phyloP scores from a whole-genome alignment of 2,113 vertebrate species.

The Felis catus region DNA sequence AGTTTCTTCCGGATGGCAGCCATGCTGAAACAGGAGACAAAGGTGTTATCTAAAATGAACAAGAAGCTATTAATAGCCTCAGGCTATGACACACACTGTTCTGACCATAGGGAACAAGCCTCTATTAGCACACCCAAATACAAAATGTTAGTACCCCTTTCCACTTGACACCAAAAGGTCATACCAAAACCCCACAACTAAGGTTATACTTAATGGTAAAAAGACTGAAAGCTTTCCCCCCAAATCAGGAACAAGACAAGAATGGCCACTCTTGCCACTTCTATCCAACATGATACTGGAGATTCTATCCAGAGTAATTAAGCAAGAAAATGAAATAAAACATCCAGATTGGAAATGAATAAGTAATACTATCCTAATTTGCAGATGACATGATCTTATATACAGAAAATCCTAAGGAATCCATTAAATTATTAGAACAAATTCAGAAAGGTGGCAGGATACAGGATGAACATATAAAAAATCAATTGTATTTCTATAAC shows the following conservation, averaged over 20 bases:
- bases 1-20: slow-evolving; percentile 99
- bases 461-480: not conserved
- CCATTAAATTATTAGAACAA: not conserved
- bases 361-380: not conserved
- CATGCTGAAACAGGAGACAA: slow-evolving; percentile 87
- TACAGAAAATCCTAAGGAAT: not conserved
- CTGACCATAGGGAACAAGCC: not conserved
- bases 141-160: not conserved
- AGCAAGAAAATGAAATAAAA: not conserved
- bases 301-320: not conserved
- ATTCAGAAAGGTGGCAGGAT: not conserved
- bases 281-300: not conserved
- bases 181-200: not conserved
- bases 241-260: slow-evolving; percentile 26
- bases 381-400: not conserved
- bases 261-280: not conserved
- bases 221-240: not conserved
- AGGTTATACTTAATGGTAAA: not conserved
- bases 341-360: not conserved
- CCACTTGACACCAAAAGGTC: not conserved
- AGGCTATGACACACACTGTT: not conserved
- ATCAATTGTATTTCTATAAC: not conserved
- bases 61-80: not conserved
- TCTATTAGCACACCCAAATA: not conserved
- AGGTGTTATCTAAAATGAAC: not conserved